Evolutionary conservation across 2,888 invertebrate genomes (phyloP).

Genomic region (Subacronicta megacephala): DNA sequence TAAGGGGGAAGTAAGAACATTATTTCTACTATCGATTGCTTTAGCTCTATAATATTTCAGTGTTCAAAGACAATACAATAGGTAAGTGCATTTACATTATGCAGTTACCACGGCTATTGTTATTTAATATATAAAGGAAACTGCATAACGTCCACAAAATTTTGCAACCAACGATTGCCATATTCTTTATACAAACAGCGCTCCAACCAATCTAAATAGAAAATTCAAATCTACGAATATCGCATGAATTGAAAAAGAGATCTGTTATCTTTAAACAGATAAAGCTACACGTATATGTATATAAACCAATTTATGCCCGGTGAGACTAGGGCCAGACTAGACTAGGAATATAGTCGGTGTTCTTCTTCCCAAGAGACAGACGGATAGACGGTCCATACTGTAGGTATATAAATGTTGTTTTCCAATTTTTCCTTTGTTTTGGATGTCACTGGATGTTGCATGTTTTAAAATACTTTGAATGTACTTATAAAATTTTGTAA

Average conservation of each 20-base stretch:
- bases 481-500: not conserved
- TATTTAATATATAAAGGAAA: conserved; percentile 36
- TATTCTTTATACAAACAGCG: conserved; percentile 14
- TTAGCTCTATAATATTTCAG: conserved; percentile 15
- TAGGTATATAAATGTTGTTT: conserved; percentile 37
- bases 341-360: conserved; percentile 54
- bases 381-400: conserved; percentile 26
- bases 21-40: not conserved
- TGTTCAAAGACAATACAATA: conserved; percentile 19
- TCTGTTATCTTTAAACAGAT: conserved; percentile 37
- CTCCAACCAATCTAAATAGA: conserved; percentile 27
- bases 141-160: conserved; percentile 24
- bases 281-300: conserved; percentile 50
- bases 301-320: conserved; percentile 52
- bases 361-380: conserved; percentile 55
- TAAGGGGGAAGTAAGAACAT: no score
- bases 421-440: conserved; percentile 43
- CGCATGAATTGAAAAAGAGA: conserved; percentile 39
- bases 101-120: conserved; percentile 13
- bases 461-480: conserved; percentile 3
- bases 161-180: conserved; percentile 11
- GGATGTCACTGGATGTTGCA: not conserved
- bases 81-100: conserved; percentile 26
- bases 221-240: conserved; percentile 21
- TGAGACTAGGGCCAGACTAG: conserved; percentile 31